phyloP scores from a whole-genome alignment of 2,797 vertebrate genomes.

The Paedocypris micromegethes region DNA sequence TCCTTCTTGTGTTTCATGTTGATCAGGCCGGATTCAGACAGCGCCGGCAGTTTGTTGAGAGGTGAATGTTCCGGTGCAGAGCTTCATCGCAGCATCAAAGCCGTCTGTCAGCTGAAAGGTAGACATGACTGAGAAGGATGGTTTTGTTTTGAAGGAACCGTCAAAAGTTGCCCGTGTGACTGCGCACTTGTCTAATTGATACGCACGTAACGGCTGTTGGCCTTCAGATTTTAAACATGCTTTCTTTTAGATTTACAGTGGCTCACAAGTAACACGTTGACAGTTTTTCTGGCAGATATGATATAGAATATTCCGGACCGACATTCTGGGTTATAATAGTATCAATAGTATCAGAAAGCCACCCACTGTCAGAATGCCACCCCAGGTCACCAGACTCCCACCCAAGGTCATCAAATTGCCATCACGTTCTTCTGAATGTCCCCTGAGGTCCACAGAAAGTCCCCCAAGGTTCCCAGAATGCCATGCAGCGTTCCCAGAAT shows the following conservation, averaged over 20 bases:
- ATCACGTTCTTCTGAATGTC: no score
- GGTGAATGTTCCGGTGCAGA: conserved; percentile 39
- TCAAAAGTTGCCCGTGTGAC: conserved; percentile 55
- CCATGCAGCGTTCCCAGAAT: no score
- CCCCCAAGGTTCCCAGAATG: no score
- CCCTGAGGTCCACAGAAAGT: no score
- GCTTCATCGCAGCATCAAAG: conserved; percentile 59
- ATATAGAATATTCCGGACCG: no score
- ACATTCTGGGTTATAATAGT: no score
- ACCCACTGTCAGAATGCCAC: no score
- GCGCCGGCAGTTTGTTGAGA: conserved; percentile 32
- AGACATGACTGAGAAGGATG: conserved; percentile 54
- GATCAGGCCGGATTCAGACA: conserved; percentile 54
- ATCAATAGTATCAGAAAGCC: no score
- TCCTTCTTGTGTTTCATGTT: conserved; percentile 54
- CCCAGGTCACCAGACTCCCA: no score
- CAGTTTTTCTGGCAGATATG: not conserved
- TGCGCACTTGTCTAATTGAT: conserved; percentile 61
- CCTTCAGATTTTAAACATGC: conserved; percentile 55
- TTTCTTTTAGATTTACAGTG: conserved; percentile 1
- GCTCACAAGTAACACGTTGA: conserved; percentile 1
- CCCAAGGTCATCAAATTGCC: no score
- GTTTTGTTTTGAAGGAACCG: conserved; percentile 58
- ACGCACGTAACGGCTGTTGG: conserved; percentile 50
- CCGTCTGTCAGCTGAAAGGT: conserved; percentile 61